Percentiles rank a stretch among this genome's conserved stretches.
These are phyloP conservation scores for Phylloscopus trochilus DNA, from an alignment of 2,113 vertebrate species.

Conservation along the genomic window DNA sequence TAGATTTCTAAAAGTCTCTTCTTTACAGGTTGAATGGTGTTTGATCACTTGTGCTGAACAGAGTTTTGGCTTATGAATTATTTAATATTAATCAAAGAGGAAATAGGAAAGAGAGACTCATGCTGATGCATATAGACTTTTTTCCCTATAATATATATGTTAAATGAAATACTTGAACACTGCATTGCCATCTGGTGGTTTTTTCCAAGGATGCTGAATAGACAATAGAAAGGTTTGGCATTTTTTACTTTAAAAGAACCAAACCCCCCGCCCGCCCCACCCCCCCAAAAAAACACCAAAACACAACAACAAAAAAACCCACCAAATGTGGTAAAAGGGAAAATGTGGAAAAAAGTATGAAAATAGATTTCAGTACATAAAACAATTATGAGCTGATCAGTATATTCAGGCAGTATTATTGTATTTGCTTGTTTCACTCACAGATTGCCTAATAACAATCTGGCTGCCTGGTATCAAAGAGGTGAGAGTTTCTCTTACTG, in stretches of 20 bases:
- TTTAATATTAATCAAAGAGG: constrained; percentile 28
- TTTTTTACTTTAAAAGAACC: not conserved
- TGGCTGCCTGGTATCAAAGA: not conserved
- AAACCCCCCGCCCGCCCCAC: no score
- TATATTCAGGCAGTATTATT: not conserved
- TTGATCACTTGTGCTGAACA: constrained; percentile 6
- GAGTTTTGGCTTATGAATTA: constrained; percentile 1
- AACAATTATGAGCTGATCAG: not conserved
- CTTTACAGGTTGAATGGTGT: not conserved
- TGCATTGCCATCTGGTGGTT: constrained; percentile 73
- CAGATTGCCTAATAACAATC: not conserved
- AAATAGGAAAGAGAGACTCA: constrained; percentile 6
- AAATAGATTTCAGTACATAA: not conserved
- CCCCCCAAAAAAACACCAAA: no score
- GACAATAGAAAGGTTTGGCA: not conserved
- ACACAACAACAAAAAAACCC: no score
- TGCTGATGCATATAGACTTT: not conserved
- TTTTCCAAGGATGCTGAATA: constrained; percentile 27
- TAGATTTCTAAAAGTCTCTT: not conserved
- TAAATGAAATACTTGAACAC: constrained; percentile 50
- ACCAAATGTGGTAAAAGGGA: not conserved
- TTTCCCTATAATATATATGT: not conserved
- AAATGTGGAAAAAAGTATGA: not conserved
- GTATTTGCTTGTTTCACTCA: not conserved
- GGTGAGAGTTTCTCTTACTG: not conserved